phyloP scores from a whole-genome alignment of 2,888 invertebrate species.

The Epirrhoe tristata region DNA sequence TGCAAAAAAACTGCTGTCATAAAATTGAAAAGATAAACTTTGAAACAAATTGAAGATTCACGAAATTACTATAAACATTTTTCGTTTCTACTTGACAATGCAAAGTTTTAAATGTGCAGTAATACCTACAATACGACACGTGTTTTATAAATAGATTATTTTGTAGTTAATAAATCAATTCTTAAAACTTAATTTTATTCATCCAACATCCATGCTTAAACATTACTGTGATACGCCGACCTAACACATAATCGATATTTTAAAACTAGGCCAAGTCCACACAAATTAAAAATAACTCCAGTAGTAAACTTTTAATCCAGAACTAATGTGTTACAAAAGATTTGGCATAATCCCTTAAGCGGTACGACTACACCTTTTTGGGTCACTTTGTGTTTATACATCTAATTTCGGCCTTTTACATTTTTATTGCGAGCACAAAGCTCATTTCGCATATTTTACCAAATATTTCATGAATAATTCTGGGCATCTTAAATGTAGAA shows the following conservation, averaged over 20 bases:
- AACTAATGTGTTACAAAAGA: not conserved
- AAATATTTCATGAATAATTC: conserved; percentile 47
- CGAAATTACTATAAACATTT: conserved; percentile 55
- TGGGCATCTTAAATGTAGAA: conserved; percentile 38
- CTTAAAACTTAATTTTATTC: no score
- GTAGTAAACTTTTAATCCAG: no score
- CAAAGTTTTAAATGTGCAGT: conserved; percentile 50
- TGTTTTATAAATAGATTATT: no score
- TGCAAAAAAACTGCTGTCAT: conserved; percentile 51
- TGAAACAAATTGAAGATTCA: conserved; percentile 61
- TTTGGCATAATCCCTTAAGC: not conserved
- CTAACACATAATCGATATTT: no score
- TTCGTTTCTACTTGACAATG: conserved; percentile 49
- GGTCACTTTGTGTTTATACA: conserved; percentile 37
- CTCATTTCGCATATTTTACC: conserved; percentile 48
- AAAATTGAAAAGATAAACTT: conserved; percentile 62
- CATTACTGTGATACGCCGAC: no score
- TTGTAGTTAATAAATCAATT: no score
- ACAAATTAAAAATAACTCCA: no score
- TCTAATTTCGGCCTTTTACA: conserved; percentile 51
- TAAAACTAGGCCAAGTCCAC: no score
- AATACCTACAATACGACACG: conserved; percentile 3
- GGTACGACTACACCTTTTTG: conserved; percentile 37
- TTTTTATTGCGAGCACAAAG: conserved; percentile 48
- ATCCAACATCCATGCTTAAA: no score